Evolutionary conservation across 1,140 invertebrate species (phyloP).

Genomic region (Latrodectus geometricus): DNA sequence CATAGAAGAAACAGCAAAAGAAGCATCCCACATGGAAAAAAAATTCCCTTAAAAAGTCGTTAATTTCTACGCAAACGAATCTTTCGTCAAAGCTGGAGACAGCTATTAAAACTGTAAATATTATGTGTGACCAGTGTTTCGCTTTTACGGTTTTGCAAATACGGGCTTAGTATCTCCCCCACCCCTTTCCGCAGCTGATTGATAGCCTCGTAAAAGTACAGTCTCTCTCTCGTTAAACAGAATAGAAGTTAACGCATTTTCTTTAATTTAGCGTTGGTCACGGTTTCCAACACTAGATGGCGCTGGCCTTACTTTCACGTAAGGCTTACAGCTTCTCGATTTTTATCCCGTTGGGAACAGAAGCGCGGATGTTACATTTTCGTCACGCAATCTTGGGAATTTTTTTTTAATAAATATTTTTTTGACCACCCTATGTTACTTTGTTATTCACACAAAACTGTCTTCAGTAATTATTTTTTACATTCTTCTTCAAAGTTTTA

Average conservation of each 20-base stretch:
- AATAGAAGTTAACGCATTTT: not conserved
- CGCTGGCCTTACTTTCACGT: not conserved
- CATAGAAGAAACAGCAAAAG: too few relatives aligned
- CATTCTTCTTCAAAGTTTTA: conserved; percentile 6
- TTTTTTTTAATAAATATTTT: not conserved
- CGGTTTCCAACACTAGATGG: conserved; percentile 16
- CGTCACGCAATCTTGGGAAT: conserved; percentile 33
- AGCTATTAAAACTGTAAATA: not conserved
- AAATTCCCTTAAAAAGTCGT: too few relatives aligned
- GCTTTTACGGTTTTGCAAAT: not conserved
- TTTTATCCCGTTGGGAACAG: conserved; percentile 9
- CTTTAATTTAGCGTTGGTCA: not conserved
- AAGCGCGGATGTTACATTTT: conserved; percentile 31
- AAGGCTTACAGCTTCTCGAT: not conserved
- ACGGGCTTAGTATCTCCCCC: not conserved
- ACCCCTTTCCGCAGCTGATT: not conserved
- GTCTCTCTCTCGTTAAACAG: not conserved
- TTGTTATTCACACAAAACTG: not conserved
- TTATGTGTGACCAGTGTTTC: not conserved
- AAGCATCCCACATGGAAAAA: too few relatives aligned
- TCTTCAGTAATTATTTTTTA: conserved; percentile 44
- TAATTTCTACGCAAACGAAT: too few relatives aligned
- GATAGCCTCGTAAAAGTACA: not conserved
- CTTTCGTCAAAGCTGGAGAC: not conserved
- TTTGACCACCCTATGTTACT: not conserved